Conservation (phyloP, 2,797 vertebrate species). For the Spinibarbus caldwelli region DNA sequence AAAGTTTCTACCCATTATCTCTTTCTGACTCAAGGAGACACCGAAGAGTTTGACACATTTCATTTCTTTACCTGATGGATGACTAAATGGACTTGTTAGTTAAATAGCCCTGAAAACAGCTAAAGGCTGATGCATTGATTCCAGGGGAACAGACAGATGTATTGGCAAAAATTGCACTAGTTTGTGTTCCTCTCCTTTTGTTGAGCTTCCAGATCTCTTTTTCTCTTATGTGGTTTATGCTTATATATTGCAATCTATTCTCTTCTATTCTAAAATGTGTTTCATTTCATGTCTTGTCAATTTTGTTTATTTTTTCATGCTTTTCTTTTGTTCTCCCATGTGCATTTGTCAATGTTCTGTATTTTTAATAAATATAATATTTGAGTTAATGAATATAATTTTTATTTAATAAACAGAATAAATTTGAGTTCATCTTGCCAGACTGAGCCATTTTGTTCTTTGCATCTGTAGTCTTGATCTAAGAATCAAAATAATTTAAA, state of each 20-base stretch:
- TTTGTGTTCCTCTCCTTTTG: background rate
- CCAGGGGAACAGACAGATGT: slow-evolving; percentile 60
- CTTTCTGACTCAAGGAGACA: slow-evolving; percentile 46
- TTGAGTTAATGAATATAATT: slow-evolving; percentile 43
- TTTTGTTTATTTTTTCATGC: background rate
- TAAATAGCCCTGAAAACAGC: slow-evolving; percentile 70
- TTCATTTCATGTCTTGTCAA: background rate
- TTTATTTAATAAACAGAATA: background rate
- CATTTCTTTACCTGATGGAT: slow-evolving; percentile 55
- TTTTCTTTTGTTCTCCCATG: background rate
- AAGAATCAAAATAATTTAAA: slow-evolving; percentile 8
- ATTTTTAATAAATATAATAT: background rate
- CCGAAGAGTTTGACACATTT: slow-evolving; percentile 23
- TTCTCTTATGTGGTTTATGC: too few species aligned
- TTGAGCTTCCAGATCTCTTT: too few species aligned
- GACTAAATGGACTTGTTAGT: slow-evolving; percentile 41
- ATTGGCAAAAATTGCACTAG: background rate
- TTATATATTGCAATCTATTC: background rate
- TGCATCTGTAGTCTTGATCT: slow-evolving; percentile 41
- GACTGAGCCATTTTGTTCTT: slow-evolving; percentile 34
- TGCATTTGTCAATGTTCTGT: background rate
- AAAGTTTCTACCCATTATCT: background rate
- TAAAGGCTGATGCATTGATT: slow-evolving; percentile 70
- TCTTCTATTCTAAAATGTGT: background rate
- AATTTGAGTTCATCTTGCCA: background rate